Conservation (phyloP, 2,888 invertebrate species). For the Lepas anatifera region DNA sequence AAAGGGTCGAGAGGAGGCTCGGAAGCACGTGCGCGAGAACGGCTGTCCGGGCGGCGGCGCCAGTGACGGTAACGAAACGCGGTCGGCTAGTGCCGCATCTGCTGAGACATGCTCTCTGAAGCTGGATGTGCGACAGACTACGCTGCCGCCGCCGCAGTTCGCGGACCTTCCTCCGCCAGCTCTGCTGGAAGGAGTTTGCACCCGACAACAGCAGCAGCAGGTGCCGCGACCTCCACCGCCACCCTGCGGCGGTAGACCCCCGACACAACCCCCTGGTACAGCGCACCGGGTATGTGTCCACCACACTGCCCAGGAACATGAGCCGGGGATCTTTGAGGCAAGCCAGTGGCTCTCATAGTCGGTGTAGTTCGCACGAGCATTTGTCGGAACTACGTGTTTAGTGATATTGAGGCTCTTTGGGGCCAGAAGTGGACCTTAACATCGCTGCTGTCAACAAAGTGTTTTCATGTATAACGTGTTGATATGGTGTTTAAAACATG, state of each 20-base stretch:
- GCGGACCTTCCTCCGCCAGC: constrained; percentile 52
- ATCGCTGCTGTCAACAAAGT: background rate
- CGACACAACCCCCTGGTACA: background rate
- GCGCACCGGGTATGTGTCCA: background rate
- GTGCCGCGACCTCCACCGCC: constrained; percentile 1
- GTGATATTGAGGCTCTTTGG: background rate
- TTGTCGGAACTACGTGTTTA: background rate
- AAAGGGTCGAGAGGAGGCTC: constrained; percentile 24
- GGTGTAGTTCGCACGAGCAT: background rate
- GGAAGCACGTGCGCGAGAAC: constrained; percentile 24
- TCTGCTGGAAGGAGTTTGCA: constrained; percentile 17
- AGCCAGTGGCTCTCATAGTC: background rate
- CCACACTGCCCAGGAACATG: background rate
- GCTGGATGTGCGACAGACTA: constrained; percentile 38
- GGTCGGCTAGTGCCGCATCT: constrained; percentile 19
- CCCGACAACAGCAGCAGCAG: too few relatives aligned
- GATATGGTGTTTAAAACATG: background rate
- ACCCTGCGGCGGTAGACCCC: background rate
- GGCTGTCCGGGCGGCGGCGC: constrained; percentile 22
- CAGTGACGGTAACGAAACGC: constrained; percentile 23
- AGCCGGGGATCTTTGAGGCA: background rate
- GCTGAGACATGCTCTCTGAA: constrained; percentile 1
- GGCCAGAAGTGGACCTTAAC: too few relatives aligned
- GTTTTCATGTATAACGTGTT: background rate
- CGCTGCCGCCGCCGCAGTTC: constrained; percentile 69